phyloP scores from a whole-genome alignment of 2,888 invertebrate species.

The Platerodrilus igneus region DNA sequence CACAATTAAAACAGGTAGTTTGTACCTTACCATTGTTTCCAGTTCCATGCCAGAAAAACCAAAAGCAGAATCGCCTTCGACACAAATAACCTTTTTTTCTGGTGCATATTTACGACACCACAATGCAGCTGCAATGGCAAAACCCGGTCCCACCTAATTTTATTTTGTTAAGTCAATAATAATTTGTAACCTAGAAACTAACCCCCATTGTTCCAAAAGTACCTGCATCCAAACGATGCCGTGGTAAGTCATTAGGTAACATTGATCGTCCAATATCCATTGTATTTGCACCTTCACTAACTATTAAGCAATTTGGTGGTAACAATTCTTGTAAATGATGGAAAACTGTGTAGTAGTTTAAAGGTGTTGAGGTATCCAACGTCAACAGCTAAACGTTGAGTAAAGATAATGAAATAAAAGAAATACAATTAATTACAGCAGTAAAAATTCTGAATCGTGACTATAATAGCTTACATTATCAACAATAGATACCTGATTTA shows the following conservation, averaged over 20 bases:
- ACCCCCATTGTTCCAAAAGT: constrained; percentile 97
- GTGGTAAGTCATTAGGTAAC: constrained; percentile 74
- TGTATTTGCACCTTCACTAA: constrained; percentile 97
- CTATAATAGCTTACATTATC: no score
- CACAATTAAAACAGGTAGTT: constrained; percentile 82
- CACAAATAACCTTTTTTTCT: constrained; percentile 80
- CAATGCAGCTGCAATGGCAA: constrained; percentile 87
- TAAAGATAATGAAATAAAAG: constrained; percentile 20
- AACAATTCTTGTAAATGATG: constrained; percentile 72
- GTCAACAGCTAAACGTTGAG: constrained; percentile 58
- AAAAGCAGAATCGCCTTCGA: constrained; percentile 96
- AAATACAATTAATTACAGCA: constrained; percentile 5
- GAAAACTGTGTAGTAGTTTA: constrained; percentile 93
- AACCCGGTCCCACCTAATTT: constrained; percentile 78
- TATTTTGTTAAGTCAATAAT: no score
- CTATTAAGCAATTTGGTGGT: constrained; percentile 81
- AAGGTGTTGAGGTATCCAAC: constrained; percentile 65
- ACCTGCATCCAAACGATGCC: constrained; percentile 91
- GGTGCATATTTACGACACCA: constrained; percentile 81
- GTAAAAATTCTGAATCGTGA: no score
- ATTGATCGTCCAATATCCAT: constrained; percentile 96
- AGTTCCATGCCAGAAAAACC: constrained; percentile 99
- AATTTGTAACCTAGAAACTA: constrained; percentile 29
- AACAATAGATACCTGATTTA: no score
- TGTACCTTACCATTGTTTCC: constrained; percentile 93